Evolutionary conservation across 2,797 vertebrate genomes (phyloP), one percentile per base, ranked within the genome.

Genomic region (Sus cebifrons): DNA sequence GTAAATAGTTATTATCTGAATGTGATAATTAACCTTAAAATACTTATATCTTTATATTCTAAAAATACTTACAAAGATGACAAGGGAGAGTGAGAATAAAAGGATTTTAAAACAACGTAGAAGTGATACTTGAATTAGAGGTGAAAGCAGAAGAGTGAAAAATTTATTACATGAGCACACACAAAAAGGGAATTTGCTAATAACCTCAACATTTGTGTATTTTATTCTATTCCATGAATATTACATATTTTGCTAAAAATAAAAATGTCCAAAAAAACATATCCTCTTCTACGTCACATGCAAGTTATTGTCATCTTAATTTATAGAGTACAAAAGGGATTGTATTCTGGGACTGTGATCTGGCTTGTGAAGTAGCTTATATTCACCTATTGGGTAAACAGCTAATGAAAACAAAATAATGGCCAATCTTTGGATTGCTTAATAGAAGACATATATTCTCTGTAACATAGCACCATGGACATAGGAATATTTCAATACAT

Each of bases 111-210:
- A 44, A 65, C 18, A 58, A 91, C 90, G 18, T 44, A 29, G 20
- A 12, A 56, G 21, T 54, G 29, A 82, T 25, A 78, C 13, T 67
- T 75, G 17, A 70, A 13, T 49, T 71, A 58, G n/a, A 89, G 10
- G 3, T 91, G 14, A 82, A 77, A 70, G 54, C 64, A 84, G n/a
- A 82, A 93, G 9, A 64, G 11, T 83, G n/a, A 62, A 86, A 68
- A 83, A 3, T 86, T 65, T 60, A 32, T 74, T 86, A 79, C 23
- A 78, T 20, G 32, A 67, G 40, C 21, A 83, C 60, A 64, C 5
- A 32, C 74, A 64, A 62, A 71, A 90, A 60, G 8, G 12, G 5
- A 65, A 89, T 96, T 85, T 93, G 18, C 44, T 62, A 91, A 32
- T 84, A 86, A 32, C 5, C 23, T 49, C 36, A 82, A 6, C 56